Base-by-base conservation (phyloP, 2,888 invertebrate species). In the Pyrrhosoma nymphula region DNA sequence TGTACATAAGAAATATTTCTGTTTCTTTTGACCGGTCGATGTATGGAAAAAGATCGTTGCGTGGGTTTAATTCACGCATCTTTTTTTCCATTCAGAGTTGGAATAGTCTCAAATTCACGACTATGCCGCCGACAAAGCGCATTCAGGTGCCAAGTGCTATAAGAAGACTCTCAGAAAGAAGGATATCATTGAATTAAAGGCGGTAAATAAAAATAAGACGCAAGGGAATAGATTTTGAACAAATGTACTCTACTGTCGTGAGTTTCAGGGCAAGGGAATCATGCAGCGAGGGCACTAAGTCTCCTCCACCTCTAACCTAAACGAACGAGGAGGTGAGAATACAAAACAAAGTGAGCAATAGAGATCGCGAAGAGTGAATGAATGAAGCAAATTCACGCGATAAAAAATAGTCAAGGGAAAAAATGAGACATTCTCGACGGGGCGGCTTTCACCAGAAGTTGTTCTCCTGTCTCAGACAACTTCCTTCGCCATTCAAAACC, bases 401-500 rank as follows among this genome's bases (percentile, higher is more conserved):
- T 18, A 56, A 55, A n/a, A n/a, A 89, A 56, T 56, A 56, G 56
- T 89, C 3, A 8, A 56, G 88, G n/a, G 56, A 89, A 56, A 89
- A 14, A 82, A 35, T 12, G 35, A 82, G 82, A 82, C 30, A 82
- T 35, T 35, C 82, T 82, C 82, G 82, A 26, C 69, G 69, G 69
- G 69, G 82, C 30, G 82, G 82, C 82, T 82, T 35, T 82, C 82
- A 35, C 82, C 82, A 82, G n/a, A 82, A 82, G 82, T 82, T 82
- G 30, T 82, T 35, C 30, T 82, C 82, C 82, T 35, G 82, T 35
- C 82, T 82, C 82, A 82, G 82, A 82, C 82, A 82, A 82, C 82
- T 82, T 82, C 82, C 82, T 82, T 35, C 82, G 82, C 82, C 82
- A 82, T 82, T 82, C 82, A 82, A 82, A 82, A 82, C 26, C 30